A percentile compares a stretch with the other conserved stretches of the same genome.
phyloP scores from a whole-genome alignment of 1,140 invertebrate species.

The Hypothenemus hampei region DNA sequence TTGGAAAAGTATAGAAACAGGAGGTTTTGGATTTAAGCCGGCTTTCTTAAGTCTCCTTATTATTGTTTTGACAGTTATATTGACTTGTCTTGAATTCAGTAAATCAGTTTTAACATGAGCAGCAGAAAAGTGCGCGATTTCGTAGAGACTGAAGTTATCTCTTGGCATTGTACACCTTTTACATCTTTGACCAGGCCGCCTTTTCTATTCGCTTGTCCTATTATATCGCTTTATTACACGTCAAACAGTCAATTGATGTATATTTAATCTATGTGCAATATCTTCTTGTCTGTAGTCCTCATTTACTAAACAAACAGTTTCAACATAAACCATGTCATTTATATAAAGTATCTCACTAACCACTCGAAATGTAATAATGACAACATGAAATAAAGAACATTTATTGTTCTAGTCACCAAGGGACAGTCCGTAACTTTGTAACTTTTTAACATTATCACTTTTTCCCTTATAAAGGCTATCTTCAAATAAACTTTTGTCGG shows the following conservation, averaged over 20 bases:
- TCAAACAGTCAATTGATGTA: constrained; percentile 16
- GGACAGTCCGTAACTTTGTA: not conserved
- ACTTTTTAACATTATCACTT: not conserved
- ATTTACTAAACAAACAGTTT: constrained; percentile 4
- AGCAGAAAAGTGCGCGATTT: constrained; percentile 16
- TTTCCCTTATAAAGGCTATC: constrained; percentile 2
- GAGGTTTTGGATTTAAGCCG: constrained; percentile 9
- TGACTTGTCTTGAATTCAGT: constrained; percentile 4
- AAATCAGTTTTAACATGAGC: constrained; percentile 10
- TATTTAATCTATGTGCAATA: constrained; percentile 12
- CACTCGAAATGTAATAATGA: constrained; percentile 3
- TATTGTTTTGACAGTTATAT: constrained; percentile 7
- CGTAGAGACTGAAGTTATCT: constrained; percentile 8
- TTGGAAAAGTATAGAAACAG: no score
- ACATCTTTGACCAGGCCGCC: constrained; percentile 10
- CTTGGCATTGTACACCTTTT: constrained; percentile 18
- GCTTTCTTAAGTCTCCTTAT: no score
- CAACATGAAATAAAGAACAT: not conserved
- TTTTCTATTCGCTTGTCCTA: constrained; percentile 20
- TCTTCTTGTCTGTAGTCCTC: constrained; percentile 1
- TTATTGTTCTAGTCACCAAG: no score
- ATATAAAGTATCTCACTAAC: constrained; percentile 3
- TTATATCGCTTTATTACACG: constrained; percentile 22
- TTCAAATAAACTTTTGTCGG: not conserved
- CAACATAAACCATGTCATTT: constrained; percentile 7